Evolutionary conservation across 2,888 invertebrate genomes (phyloP).

Genomic region (Zygogramma bicolorata): DNA sequence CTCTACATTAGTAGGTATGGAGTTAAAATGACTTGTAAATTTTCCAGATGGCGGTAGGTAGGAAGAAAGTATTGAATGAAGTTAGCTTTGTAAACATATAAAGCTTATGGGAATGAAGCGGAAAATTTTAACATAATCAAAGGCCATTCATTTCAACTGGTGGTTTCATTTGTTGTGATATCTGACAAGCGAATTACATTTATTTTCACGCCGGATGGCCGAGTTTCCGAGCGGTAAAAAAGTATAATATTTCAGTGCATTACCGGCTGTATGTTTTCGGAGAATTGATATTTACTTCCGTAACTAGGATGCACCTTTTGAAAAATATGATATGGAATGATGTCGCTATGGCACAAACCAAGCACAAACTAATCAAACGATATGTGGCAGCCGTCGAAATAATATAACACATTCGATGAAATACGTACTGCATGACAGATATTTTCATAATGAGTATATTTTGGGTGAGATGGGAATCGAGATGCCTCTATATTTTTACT

Average conservation of each 20-base stretch:
- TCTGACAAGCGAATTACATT: constrained; percentile 2
- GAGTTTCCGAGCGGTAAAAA: background rate
- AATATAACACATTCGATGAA: background rate
- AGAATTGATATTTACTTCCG: background rate
- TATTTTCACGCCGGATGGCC: background rate
- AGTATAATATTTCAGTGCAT: background rate
- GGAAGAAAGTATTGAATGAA: no score
- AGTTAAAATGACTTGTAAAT: no score
- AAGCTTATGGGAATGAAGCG: background rate
- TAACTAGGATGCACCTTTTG: background rate
- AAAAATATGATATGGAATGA: background rate
- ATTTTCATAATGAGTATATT: no score
- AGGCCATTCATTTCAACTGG: background rate
- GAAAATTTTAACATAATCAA: background rate
- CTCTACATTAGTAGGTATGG: no score
- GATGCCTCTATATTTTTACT: no score
- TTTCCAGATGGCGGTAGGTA: no score
- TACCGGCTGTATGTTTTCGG: constrained; percentile 4
- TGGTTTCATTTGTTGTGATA: background rate
- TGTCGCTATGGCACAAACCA: background rate
- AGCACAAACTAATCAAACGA: background rate
- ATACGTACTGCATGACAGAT: no score
- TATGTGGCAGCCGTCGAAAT: background rate
- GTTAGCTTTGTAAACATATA: background rate
- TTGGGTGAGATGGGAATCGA: no score